Percentiles rank a stretch among this genome's conserved stretches.
Conservation (phyloP, 2,888 invertebrate genomes). For the Phorcus lineatus region DNA sequence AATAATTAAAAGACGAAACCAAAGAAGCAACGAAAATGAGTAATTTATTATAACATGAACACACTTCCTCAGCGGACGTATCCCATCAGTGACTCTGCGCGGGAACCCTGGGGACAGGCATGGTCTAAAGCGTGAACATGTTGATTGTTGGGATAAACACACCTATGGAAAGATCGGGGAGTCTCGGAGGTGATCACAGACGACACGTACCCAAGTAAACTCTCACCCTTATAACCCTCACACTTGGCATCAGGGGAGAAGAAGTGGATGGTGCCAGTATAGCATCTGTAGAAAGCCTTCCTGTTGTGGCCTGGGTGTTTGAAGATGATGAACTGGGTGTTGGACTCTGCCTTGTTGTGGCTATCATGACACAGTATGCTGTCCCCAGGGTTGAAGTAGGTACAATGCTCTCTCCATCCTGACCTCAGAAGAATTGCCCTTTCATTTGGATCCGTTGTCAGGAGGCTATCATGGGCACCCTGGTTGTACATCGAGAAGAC, state of each 20-base stretch:
- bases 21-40: too few species aligned
- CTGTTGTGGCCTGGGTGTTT: not conserved
- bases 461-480: not conserved
- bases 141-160: not conserved
- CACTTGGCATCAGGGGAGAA: not conserved
- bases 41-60: too few species aligned
- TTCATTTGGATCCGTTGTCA: not conserved
- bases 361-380: not conserved
- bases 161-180: not conserved
- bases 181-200: not conserved
- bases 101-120: not conserved
- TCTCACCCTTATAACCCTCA: not conserved
- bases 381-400: not conserved
- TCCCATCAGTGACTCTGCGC: too few species aligned
- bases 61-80: too few species aligned
- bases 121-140: not conserved
- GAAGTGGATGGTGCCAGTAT: not conserved
- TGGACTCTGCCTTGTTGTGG: not conserved
- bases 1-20: too few species aligned
- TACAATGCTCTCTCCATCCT: not conserved
- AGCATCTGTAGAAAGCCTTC: not conserved
- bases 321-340: not conserved
- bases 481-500: constrained; percentile 1
- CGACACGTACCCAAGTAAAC: not conserved
- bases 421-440: not conserved